These are phyloP conservation scores for Lepidurus apus DNA, from an alignment of 1,140 invertebrate genomes.

Conservation along the genomic window DNA sequence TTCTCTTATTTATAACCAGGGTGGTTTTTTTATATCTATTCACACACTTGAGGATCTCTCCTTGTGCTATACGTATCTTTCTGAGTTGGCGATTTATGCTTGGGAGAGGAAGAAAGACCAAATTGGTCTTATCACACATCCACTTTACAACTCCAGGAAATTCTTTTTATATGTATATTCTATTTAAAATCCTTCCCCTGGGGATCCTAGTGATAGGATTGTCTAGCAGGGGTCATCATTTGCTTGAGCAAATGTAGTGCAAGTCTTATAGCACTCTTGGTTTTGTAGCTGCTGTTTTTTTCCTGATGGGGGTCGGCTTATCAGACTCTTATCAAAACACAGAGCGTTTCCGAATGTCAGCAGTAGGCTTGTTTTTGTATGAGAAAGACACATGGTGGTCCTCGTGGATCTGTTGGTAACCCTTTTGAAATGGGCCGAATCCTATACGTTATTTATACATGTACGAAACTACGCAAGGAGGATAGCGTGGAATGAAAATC, in stretches of 20 bases:
- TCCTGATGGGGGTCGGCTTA: neutral
- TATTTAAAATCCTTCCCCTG: too few relatives aligned
- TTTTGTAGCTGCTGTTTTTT: neutral
- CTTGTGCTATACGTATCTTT: neutral
- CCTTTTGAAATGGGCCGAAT: too few relatives aligned
- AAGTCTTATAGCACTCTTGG: neutral
- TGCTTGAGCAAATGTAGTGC: too few relatives aligned
- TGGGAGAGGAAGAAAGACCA: neutral
- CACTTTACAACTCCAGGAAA: neutral
- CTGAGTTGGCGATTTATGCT: neutral
- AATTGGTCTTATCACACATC: neutral
- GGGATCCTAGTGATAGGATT: too few relatives aligned
- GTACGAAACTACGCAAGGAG: too few relatives aligned
- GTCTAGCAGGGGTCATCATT: too few relatives aligned
- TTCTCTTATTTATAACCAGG: neutral
- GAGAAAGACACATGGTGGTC: neutral
- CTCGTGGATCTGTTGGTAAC: too few relatives aligned
- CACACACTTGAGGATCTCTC: neutral
- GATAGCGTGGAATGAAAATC: too few relatives aligned
- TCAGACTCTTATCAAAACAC: neutral
- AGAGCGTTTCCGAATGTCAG: neutral
- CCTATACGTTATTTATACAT: too few relatives aligned
- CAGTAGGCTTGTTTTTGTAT: neutral
- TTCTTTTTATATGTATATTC: too few relatives aligned
- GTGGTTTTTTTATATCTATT: neutral